Conservation (phyloP, 1,140 invertebrate genomes). For the Drosophila repletoides region DNA sequence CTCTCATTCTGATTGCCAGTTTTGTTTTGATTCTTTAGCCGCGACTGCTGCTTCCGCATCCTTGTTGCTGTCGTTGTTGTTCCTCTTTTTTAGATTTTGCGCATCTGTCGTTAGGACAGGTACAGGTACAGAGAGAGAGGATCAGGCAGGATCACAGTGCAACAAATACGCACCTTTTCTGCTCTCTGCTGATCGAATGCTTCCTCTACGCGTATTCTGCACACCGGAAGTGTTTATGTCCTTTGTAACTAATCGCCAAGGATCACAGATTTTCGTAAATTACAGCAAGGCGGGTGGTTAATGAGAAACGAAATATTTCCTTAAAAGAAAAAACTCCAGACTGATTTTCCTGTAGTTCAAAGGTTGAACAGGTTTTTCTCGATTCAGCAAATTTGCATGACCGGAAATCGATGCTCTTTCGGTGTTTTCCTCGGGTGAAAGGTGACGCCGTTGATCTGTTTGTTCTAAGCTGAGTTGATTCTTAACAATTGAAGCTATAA, state of each 20-base stretch:
- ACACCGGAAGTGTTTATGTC: slow-evolving; percentile 68
- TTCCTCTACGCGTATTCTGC: slow-evolving; percentile 45
- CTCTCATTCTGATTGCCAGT: slow-evolving; percentile 38
- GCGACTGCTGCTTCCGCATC: slow-evolving; percentile 61
- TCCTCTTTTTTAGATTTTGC: slow-evolving; percentile 33
- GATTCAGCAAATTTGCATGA: slow-evolving; percentile 60
- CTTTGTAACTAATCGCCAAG: slow-evolving; percentile 63
- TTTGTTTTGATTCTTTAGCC: slow-evolving; percentile 66
- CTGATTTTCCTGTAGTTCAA: slow-evolving; percentile 14
- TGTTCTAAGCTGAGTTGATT: too few species aligned
- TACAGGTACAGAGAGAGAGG: slow-evolving; percentile 2
- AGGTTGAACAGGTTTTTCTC: slow-evolving; percentile 51
- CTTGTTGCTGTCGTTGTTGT: slow-evolving; percentile 30
- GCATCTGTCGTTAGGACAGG: slow-evolving; percentile 70
- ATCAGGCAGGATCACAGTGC: slow-evolving; percentile 12
- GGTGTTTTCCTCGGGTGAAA: slow-evolving; percentile 20
- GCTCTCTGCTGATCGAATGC: slow-evolving; percentile 22
- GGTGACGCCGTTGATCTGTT: slow-evolving; percentile 41
- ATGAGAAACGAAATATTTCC: slow-evolving; percentile 21
- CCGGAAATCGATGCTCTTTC: slow-evolving; percentile 51
- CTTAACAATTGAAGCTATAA: slow-evolving; percentile 24
- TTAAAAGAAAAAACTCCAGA: slow-evolving; percentile 41
- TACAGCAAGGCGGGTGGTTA: slow-evolving; percentile 53
- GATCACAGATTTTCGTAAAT: slow-evolving; percentile 66
- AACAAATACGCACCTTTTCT: slow-evolving; percentile 54